phyloP scores from a whole-genome alignment of 2,888 invertebrate genomes.

The Neoaliturus tenellus region DNA sequence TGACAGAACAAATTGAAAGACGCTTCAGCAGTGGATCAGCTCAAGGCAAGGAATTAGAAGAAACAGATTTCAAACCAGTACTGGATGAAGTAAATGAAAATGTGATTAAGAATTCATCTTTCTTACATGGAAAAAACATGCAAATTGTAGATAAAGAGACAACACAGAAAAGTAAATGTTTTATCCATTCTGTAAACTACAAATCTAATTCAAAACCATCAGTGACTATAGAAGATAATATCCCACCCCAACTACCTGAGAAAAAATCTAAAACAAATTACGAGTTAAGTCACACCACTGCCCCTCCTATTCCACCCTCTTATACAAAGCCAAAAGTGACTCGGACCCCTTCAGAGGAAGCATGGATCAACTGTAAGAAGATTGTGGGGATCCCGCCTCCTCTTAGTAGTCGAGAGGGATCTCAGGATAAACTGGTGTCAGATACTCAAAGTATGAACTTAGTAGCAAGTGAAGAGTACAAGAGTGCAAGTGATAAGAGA shows the following conservation, averaged over 20 bases:
- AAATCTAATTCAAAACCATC: neutral
- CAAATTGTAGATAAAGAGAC: neutral
- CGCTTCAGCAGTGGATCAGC: slow-evolving; percentile 39
- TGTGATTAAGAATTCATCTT: slow-evolving; percentile 9
- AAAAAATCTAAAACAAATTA: neutral
- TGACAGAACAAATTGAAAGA: slow-evolving; percentile 53
- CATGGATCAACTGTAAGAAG: slow-evolving; percentile 13
- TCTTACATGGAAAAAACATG: neutral
- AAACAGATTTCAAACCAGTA: neutral
- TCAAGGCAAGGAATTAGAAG: neutral
- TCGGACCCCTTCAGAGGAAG: neutral
- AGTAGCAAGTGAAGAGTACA: neutral
- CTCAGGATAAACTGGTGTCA: neutral
- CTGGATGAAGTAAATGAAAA: neutral
- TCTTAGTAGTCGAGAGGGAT: neutral
- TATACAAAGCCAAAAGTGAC: slow-evolving; percentile 26
- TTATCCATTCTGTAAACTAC: neutral
- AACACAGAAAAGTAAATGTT: neutral
- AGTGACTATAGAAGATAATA: neutral
- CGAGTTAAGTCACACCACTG: neutral
- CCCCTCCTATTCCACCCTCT: slow-evolving; percentile 34
- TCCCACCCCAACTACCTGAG: slow-evolving; percentile 28
- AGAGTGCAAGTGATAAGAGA: neutral
- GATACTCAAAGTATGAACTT: neutral
- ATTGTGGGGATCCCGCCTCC: slow-evolving; percentile 29